Conservation (phyloP, 2,797 vertebrate genomes). For the Cyclopterus lumpus region DNA sequence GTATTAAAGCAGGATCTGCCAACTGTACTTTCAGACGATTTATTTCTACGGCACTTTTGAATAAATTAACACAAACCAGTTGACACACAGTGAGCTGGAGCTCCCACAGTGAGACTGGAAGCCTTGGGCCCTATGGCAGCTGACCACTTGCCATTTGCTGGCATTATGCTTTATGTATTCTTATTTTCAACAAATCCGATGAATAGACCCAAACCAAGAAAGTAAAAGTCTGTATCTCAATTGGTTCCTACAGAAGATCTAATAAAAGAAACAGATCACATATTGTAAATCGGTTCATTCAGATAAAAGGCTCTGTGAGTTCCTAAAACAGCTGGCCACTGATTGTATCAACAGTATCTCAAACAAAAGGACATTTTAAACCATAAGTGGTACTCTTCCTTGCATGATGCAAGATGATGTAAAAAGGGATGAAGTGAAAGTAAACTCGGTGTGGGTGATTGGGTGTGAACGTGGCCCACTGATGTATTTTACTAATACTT, state of each 20-base stretch:
- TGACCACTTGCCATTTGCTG: neutral
- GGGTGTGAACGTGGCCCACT: neutral
- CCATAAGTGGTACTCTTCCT: too few species aligned
- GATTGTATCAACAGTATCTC: too few species aligned
- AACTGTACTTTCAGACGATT: neutral
- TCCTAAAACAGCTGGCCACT: too few species aligned
- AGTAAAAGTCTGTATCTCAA: neutral
- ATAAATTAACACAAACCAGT: conserved; percentile 1
- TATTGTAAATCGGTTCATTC: neutral
- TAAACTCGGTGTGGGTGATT: too few species aligned
- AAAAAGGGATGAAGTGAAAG: too few species aligned
- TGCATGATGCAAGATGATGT: too few species aligned
- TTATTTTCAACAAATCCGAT: neutral
- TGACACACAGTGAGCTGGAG: neutral
- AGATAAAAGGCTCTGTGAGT: too few species aligned
- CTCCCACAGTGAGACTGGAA: neutral
- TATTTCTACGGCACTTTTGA: neutral
- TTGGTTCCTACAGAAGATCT: neutral
- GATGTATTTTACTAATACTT: neutral
- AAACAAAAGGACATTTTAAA: too few species aligned
- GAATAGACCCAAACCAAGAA: neutral
- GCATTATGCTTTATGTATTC: neutral
- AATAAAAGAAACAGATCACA: neutral
- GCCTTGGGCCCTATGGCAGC: neutral
- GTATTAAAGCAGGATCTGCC: neutral